phyloP scores from a whole-genome alignment of 2,888 invertebrate species.

The Exocentrus adspersus region DNA sequence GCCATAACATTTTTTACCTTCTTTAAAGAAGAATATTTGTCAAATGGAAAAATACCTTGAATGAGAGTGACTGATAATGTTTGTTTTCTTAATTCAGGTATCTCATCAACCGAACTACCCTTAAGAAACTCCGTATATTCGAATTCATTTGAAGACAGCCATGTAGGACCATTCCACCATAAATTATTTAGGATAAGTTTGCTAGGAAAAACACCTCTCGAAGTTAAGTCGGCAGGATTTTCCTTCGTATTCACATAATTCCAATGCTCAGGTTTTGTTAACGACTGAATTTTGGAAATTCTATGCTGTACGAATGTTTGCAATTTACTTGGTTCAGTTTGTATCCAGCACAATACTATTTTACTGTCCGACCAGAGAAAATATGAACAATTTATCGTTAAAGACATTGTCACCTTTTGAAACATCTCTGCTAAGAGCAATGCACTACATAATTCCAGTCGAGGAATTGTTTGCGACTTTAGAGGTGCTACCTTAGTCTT shows the following conservation, averaged over 20 bases:
- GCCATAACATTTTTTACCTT: too few relatives aligned
- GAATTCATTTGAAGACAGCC: background rate
- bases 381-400: background rate
- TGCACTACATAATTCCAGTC: slow-evolving; percentile 11
- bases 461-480: slow-evolving; percentile 33
- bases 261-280: slow-evolving; percentile 9
- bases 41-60: too few relatives aligned
- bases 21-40: too few relatives aligned
- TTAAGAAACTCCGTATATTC: background rate
- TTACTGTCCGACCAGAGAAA: slow-evolving; percentile 16
- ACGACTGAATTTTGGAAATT: slow-evolving; percentile 12
- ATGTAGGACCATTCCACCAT: slow-evolving; percentile 5
- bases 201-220: slow-evolving; percentile 1
- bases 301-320: slow-evolving; percentile 15
- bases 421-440: background rate
- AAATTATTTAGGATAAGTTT: background rate
- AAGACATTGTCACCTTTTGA: background rate
- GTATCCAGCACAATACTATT: slow-evolving; percentile 16
- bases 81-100: too few relatives aligned
- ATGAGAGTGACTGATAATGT: too few relatives aligned
- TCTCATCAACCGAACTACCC: too few relatives aligned
- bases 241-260: slow-evolving; percentile 7
- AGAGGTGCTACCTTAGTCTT: slow-evolving; percentile 38
- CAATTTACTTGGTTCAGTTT: background rate
- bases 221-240: slow-evolving; percentile 23